phyloP scores from a whole-genome alignment of 2,797 vertebrate genomes.

The Galago senegalensis region DNA sequence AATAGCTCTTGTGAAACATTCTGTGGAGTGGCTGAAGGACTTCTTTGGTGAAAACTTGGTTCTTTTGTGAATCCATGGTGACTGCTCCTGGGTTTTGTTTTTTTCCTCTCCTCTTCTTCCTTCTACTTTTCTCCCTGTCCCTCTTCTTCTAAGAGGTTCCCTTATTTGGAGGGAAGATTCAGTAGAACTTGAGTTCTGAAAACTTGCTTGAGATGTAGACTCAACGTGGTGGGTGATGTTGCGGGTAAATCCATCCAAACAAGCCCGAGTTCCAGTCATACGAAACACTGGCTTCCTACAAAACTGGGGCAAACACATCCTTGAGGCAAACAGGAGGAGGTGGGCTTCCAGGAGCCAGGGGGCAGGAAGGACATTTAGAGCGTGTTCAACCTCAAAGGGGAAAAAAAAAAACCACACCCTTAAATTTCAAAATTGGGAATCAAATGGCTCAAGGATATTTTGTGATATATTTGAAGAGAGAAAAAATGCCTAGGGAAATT shows the following conservation, averaged over 20 bases:
- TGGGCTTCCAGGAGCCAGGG: not conserved
- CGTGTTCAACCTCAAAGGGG: not conserved
- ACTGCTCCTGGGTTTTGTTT: not conserved
- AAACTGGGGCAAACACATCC: accelerated
- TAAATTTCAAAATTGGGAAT: slow-evolving; percentile 57
- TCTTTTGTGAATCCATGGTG: not conserved
- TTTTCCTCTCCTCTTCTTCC: not conserved
- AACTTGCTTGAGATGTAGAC: not conserved
- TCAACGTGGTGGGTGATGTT: not conserved
- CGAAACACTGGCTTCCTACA: not conserved
- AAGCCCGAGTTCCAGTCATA: not conserved
- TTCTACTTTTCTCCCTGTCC: too few species aligned
- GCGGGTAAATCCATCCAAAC: not conserved
- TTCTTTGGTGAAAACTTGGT: slow-evolving; percentile 35
- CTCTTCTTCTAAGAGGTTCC: not conserved
- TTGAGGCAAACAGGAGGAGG: not conserved
- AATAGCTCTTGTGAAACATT: slow-evolving; percentile 70
- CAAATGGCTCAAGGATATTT: not conserved
- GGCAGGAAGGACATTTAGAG: not conserved
- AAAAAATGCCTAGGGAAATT: slow-evolving; percentile 35
- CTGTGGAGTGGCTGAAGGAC: not conserved
- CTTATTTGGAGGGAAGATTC: not conserved
- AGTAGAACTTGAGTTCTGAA: not conserved
- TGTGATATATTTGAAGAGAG: not conserved
- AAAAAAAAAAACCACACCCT: not conserved